These are phyloP conservation scores for Lepidurus apus DNA, from an alignment of 1,140 invertebrate species.

Conservation along the genomic window DNA sequence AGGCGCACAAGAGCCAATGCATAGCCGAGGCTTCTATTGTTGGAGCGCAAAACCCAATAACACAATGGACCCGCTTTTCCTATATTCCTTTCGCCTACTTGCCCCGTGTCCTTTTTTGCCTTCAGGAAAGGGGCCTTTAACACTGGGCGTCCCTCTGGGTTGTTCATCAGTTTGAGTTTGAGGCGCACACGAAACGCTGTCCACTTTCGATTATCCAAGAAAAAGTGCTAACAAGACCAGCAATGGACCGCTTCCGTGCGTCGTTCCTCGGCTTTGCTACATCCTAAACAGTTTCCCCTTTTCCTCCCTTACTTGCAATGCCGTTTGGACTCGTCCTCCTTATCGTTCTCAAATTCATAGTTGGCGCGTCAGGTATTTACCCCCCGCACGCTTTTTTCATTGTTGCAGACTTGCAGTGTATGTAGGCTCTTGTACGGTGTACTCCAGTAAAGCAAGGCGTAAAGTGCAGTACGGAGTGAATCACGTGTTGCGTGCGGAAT, in stretches of 20 bases:
- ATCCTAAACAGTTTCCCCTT: not conserved
- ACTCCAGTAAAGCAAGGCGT: too few relatives aligned
- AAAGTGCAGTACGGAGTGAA: not conserved
- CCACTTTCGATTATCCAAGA: not conserved
- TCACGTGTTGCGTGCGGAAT: not conserved
- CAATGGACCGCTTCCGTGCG: not conserved
- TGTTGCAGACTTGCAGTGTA: not conserved
- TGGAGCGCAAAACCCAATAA: not conserved
- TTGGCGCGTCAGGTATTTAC: not conserved
- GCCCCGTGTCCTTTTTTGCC: not conserved
- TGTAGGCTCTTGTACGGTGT: too few relatives aligned
- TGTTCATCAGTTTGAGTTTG: not conserved
- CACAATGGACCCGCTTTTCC: conserved; percentile 2
- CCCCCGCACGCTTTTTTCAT: not conserved
- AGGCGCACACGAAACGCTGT: not conserved
- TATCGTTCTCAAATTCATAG: not conserved
- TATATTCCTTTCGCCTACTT: not conserved
- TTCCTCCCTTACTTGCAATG: not conserved
- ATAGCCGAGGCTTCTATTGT: conserved; percentile 9
- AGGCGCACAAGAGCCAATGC: not conserved
- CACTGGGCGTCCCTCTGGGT: not conserved
- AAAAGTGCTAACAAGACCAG: not conserved
- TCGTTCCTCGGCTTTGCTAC: not conserved
- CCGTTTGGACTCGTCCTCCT: not conserved
- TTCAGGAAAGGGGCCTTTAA: not conserved